phyloP scores from a whole-genome alignment of 2,113 vertebrate species.

The Pedetes capensis region DNA sequence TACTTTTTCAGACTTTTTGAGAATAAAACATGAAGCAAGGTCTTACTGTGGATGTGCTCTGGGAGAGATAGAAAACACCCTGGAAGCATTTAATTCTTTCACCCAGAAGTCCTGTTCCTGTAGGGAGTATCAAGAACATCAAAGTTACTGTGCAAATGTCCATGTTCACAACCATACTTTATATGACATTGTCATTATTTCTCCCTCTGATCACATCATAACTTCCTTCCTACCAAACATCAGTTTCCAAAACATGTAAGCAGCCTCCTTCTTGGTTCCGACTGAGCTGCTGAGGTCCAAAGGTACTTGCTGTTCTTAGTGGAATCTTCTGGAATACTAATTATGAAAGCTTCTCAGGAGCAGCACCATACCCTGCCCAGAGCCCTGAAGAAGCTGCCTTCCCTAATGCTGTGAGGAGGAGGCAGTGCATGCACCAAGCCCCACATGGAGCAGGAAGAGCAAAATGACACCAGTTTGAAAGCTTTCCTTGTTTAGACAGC shows the following conservation, averaged over 20 bases:
- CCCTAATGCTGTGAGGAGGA: background rate
- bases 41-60: background rate
- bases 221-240: background rate
- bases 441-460: background rate
- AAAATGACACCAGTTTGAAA: background rate
- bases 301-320: background rate
- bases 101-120: background rate
- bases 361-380: background rate
- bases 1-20: background rate
- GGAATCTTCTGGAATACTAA: rapidly evolving
- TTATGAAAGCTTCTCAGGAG: too few relatives aligned
- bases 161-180: background rate
- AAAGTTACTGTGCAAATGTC: background rate
- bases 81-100: rapidly evolving
- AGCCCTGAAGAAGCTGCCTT: rapidly evolving
- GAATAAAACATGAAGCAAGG: rapidly evolving
- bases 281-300: background rate
- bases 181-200: background rate
- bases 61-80: background rate
- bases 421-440: rapidly evolving
- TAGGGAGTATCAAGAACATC: background rate
- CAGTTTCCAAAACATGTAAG: background rate
- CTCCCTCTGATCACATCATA: background rate
- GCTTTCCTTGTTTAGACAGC: background rate
- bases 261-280: too few relatives aligned